Percentiles rank a stretch among this genome's conserved stretches.
Conservation (phyloP, 2,113 vertebrate genomes). For the Odocoileus hemionus region DNA sequence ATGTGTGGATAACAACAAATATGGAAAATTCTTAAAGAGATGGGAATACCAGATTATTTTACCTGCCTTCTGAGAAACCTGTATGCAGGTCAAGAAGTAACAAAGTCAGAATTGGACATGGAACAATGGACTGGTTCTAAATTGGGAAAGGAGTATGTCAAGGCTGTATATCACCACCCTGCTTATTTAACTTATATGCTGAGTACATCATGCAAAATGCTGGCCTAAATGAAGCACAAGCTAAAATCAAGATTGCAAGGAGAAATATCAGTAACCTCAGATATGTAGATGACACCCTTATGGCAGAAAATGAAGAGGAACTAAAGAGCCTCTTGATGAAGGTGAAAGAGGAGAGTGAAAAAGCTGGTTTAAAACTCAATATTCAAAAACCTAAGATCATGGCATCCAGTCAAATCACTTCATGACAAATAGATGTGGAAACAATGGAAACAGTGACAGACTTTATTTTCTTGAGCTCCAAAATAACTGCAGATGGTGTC, state of each 20-base stretch:
- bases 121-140: background rate
- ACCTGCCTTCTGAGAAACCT: background rate
- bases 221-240: background rate
- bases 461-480: background rate
- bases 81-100: background rate
- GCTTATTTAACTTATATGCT: background rate
- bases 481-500: background rate
- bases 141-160: background rate
- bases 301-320: background rate
- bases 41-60: background rate
- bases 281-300: background rate
- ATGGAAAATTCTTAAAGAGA: background rate
- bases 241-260: background rate
- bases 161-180: background rate
- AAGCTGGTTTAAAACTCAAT: background rate
- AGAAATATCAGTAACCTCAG: background rate
- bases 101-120: background rate
- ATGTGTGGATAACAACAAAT: background rate
- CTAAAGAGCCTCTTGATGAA: background rate
- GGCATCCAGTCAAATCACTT: background rate
- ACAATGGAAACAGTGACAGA: background rate
- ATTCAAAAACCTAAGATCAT: background rate
- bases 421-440: background rate
- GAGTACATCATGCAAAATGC: background rate
- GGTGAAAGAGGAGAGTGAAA: background rate